phyloP scores from a whole-genome alignment of 2,888 invertebrate species.

The Drosophila borborema region DNA sequence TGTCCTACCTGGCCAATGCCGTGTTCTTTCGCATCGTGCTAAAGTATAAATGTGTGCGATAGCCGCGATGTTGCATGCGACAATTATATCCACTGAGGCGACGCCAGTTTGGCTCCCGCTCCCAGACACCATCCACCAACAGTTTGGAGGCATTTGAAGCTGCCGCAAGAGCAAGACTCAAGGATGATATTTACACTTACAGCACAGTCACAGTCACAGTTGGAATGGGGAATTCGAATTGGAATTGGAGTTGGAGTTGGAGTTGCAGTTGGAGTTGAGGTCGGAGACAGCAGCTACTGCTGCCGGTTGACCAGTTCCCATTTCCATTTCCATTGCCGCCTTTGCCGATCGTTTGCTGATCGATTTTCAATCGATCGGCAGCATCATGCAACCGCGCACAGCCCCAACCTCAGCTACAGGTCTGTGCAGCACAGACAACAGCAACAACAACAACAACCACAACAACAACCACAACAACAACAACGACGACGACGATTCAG shows the following conservation, averaged over 20 bases:
- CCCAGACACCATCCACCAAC: slow-evolving; percentile 52
- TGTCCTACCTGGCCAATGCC: slow-evolving; percentile 50
- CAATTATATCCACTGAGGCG: slow-evolving; percentile 74
- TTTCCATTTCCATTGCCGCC: slow-evolving; percentile 27
- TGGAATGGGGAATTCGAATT: slow-evolving; percentile 1
- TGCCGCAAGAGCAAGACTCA: slow-evolving; percentile 47
- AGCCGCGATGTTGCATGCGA: slow-evolving; percentile 80
- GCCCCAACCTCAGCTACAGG: slow-evolving; percentile 16
- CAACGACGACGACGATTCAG: slow-evolving; percentile 27
- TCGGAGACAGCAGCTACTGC: slow-evolving; percentile 20
- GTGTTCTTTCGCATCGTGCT: slow-evolving; percentile 31
- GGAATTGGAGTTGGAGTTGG: neutral
- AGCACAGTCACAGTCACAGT: slow-evolving; percentile 11
- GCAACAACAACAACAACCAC: neutral
- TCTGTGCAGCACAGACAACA: neutral
- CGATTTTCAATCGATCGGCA: slow-evolving; percentile 82
- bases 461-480: slow-evolving; percentile 13
- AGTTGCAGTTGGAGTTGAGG: neutral
- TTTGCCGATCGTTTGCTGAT: slow-evolving; percentile 71
- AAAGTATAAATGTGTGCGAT: slow-evolving; percentile 45
- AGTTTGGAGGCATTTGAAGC: slow-evolving; percentile 56
- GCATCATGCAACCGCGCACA: slow-evolving; percentile 83
- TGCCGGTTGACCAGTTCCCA: slow-evolving; percentile 23
- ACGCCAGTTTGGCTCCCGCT: slow-evolving; percentile 80
- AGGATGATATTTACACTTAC: slow-evolving; percentile 55